These are phyloP conservation scores for Cyrtodaria siliqua DNA, from an alignment of 2,888 invertebrate species.

Conservation along the genomic window DNA sequence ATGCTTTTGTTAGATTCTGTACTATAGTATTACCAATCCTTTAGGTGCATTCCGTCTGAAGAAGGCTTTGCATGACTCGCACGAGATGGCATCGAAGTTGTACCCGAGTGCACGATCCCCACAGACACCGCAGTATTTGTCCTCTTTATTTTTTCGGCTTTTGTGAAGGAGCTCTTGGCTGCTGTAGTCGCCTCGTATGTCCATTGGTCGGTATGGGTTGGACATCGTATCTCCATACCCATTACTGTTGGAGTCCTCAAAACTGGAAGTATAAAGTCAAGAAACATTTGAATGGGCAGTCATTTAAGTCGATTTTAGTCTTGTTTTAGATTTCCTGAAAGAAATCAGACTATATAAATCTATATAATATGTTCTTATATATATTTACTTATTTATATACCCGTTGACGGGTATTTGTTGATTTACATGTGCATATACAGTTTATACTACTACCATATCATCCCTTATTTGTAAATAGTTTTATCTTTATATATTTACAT, in stretches of 20 bases:
- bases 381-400: no score
- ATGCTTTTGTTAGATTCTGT: no score
- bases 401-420: no score
- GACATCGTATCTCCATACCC: constrained; percentile 67
- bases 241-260: constrained; percentile 82
- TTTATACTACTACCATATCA: no score
- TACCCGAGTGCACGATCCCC: constrained; percentile 85
- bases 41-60: constrained; percentile 86
- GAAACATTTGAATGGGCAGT: no score
- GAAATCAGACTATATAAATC: no score
- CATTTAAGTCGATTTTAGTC: no score
- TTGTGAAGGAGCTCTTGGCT: constrained; percentile 69
- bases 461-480: no score
- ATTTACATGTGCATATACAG: no score
- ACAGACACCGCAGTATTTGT: constrained; percentile 86
- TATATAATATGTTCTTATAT: no score
- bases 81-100: constrained; percentile 86
- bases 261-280: constrained; percentile 76
- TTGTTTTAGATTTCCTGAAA: no score
- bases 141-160: constrained; percentile 84
- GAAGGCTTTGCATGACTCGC: constrained; percentile 86
- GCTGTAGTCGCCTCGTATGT: constrained; percentile 73
- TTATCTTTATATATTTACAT: no score
- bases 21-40: constrained; percentile 79
- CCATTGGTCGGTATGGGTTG: constrained; percentile 75